Conservation (phyloP, 2,797 vertebrate species). For the Tarsius wallacei region DNA sequence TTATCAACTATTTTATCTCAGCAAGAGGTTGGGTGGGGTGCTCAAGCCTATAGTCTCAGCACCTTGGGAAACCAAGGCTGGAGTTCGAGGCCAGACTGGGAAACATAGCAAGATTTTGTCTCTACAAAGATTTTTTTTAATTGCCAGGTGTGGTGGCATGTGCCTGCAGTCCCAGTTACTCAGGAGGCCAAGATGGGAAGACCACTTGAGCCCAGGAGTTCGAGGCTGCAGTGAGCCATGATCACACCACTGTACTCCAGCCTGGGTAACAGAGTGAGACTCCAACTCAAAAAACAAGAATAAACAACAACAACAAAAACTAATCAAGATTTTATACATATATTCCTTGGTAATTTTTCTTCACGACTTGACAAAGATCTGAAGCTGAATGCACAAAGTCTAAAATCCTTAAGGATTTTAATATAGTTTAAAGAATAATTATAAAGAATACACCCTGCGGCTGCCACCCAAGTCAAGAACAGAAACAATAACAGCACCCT, state of each 20-base stretch:
- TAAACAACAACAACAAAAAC: background rate
- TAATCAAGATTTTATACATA: no score
- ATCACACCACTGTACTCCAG: background rate
- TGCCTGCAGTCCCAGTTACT: background rate
- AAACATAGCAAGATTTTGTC: background rate
- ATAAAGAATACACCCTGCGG: background rate
- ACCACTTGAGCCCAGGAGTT: background rate
- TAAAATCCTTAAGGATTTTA: background rate
- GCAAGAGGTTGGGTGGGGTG: background rate
- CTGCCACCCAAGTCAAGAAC: background rate
- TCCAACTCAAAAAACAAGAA: no score
- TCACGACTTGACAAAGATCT: no score
- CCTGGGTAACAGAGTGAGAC: background rate
- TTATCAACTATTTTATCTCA: background rate
- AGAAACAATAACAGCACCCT: background rate
- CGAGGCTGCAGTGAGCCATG: background rate
- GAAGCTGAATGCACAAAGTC: background rate
- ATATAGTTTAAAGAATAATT: conserved; percentile 20
- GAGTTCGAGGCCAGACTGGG: background rate
- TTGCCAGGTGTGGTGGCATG: background rate
- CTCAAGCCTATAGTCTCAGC: no score
- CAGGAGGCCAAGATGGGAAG: background rate
- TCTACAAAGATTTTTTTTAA: background rate
- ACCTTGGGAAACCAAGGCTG: background rate
- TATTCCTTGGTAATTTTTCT: no score